These are phyloP conservation scores for Ginglymostoma cirratum DNA, from an alignment of 2,113 vertebrate genomes.

Conservation along the genomic window DNA sequence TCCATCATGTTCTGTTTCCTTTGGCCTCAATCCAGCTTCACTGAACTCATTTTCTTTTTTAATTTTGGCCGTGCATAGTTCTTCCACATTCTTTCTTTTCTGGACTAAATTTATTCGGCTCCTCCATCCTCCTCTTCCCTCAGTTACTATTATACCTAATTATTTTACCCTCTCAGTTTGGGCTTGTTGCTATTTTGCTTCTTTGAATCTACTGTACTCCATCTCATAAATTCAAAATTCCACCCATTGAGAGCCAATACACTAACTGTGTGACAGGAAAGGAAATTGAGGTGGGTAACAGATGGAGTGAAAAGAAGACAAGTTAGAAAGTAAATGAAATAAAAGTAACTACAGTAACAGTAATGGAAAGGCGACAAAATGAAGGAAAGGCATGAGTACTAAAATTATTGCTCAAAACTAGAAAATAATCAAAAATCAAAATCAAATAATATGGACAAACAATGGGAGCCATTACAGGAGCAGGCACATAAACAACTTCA, in stretches of 20 bases:
- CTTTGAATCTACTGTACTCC: background rate
- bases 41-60: background rate
- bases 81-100: background rate
- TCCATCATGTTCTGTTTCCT: conserved; percentile 13
- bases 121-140: too few species aligned
- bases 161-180: background rate
- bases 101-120: background rate
- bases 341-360: background rate
- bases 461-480: background rate
- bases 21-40: background rate
- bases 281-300: background rate
- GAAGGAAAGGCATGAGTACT: background rate
- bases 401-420: background rate
- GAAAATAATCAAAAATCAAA: background rate
- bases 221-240: background rate
- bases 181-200: background rate
- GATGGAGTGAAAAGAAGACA: background rate
- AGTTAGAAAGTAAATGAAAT: background rate
- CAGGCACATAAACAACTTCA: background rate
- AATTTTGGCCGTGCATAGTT: background rate
- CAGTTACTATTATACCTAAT: background rate
- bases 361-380: background rate
- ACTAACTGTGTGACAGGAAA: background rate
- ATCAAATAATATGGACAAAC: background rate
- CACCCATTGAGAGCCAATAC: background rate